phyloP scores from a whole-genome alignment of 2,797 vertebrate genomes.

The Sphenodon punctatus region DNA sequence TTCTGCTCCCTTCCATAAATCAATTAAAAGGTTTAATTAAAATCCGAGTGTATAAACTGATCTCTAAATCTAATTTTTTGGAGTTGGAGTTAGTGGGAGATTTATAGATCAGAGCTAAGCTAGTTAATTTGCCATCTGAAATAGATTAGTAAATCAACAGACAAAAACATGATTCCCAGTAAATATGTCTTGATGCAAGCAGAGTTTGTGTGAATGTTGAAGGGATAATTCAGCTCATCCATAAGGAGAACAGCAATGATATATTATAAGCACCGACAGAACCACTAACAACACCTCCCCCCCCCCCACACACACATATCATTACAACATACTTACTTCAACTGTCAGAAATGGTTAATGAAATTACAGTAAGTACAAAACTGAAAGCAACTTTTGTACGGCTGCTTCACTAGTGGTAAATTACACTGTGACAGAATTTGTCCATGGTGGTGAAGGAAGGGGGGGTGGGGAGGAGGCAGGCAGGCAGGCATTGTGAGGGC shows the following conservation, averaged over 20 bases:
- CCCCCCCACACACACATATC: too few species aligned
- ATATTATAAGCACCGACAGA: constrained; percentile 12
- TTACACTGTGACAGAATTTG: background rate
- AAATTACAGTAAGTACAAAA: constrained; percentile 14
- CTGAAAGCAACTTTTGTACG: background rate
- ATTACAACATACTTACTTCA: background rate
- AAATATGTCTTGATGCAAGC: background rate
- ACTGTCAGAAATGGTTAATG: background rate
- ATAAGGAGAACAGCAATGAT: background rate
- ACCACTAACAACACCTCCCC: too few species aligned
- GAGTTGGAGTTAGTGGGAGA: background rate
- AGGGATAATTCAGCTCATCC: background rate
- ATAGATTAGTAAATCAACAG: constrained; percentile 20
- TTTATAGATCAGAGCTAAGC: background rate
- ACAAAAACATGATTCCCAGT: background rate
- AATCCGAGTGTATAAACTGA: constrained; percentile 3
- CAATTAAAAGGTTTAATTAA: background rate
- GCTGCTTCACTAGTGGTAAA: background rate
- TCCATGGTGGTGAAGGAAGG: too few species aligned
- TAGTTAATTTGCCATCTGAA: background rate
- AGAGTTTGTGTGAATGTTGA: background rate
- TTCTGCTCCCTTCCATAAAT: background rate
- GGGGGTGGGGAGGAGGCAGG: background rate
- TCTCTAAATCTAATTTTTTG: background rate
- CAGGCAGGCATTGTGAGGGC: too few species aligned